phyloP scores from a whole-genome alignment of 1,140 invertebrate species.

The Drosophila mojavensis region DNA sequence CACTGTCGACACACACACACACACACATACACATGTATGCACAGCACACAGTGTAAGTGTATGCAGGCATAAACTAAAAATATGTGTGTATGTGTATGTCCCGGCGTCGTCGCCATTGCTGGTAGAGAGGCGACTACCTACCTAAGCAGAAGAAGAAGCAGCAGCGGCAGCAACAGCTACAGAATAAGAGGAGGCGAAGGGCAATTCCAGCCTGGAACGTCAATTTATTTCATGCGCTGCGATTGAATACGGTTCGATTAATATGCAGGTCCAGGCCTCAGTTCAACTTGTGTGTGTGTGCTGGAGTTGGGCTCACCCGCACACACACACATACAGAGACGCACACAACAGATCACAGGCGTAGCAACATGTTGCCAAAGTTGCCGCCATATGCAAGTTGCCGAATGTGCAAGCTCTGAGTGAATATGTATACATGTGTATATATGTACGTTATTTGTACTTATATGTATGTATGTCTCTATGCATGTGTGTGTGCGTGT shows the following conservation, averaged over 20 bases:
- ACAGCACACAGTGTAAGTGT: constrained; percentile 4
- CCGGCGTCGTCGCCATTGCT: constrained; percentile 64
- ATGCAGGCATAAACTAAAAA: constrained; percentile 8
- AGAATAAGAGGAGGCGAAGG: constrained; percentile 15
- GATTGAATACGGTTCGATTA: constrained; percentile 70
- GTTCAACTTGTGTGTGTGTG: constrained; percentile 12
- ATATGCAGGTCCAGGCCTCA: constrained; percentile 62
- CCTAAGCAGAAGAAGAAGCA: constrained; percentile 39
- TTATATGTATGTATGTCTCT: not conserved
- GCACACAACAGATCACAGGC: not conserved
- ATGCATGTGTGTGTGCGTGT: not conserved
- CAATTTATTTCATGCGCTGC: constrained; percentile 71
- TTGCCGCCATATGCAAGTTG: constrained; percentile 44
- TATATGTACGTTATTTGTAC: not conserved
- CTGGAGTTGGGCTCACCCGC: constrained; percentile 16
- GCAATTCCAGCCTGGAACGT: constrained; percentile 44
- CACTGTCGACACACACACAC: constrained; percentile 23
- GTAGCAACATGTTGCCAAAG: constrained; percentile 59
- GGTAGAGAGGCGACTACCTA: constrained; percentile 26
- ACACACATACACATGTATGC: not conserved
- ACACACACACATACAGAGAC: not conserved
- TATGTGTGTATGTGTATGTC: constrained; percentile 46
- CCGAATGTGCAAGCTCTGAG: constrained; percentile 40
- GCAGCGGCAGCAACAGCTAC: not conserved
- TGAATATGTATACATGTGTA: not conserved